These are phyloP conservation scores for Mesoclemmys tuberculata DNA, from an alignment of 2,113 vertebrate genomes.

Conservation along the genomic window DNA sequence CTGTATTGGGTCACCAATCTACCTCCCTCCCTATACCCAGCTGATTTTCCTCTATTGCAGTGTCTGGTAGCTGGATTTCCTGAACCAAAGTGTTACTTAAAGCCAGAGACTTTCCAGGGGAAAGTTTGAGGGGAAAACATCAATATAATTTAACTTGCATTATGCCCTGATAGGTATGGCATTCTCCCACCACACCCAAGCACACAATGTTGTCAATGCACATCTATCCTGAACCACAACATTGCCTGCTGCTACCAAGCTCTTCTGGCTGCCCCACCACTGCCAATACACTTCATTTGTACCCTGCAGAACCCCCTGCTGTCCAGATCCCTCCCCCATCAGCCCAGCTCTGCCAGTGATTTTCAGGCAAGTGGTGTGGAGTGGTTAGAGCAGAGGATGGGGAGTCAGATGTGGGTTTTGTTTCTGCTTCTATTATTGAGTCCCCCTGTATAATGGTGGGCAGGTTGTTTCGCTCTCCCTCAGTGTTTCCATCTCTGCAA, in stretches of 20 bases:
- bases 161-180: rapidly evolving
- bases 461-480: too few relatives aligned
- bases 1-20: not conserved
- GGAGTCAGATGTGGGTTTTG: not conserved
- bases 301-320: not conserved
- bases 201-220: not conserved
- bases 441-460: not conserved
- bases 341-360: not conserved
- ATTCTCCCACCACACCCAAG: not conserved
- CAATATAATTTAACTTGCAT: not conserved
- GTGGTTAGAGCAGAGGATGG: rapidly evolving
- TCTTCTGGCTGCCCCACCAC: not conserved
- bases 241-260: too few relatives aligned
- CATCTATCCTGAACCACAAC: too few relatives aligned
- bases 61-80: not conserved
- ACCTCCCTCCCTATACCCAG: not conserved
- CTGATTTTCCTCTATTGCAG: not conserved
- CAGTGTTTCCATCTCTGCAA: too few relatives aligned
- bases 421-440: not conserved
- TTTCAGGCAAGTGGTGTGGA: not conserved
- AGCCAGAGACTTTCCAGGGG: not conserved
- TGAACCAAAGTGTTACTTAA: not conserved
- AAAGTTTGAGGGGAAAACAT: not conserved
- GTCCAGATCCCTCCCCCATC: not conserved
- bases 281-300: too few relatives aligned